phyloP scores from a whole-genome alignment of 2,888 invertebrate species.

The Caenorhabditis sp. region DNA sequence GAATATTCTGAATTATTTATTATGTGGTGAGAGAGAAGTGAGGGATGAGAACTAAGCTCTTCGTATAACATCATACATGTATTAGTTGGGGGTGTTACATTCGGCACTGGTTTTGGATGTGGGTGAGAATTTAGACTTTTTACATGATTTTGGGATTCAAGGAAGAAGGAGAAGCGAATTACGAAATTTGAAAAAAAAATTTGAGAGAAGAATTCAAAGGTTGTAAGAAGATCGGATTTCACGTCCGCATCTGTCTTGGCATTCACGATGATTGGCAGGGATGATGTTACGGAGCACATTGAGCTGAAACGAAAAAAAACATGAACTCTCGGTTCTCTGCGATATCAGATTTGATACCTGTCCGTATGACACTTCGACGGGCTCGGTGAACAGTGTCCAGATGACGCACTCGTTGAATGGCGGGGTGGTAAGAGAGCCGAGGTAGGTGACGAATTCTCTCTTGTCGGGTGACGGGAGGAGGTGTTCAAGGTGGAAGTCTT shows the following conservation, averaged over 20 bases:
- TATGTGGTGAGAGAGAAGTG: constrained; percentile 14
- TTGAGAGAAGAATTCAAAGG: constrained; percentile 32
- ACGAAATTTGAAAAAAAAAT: neutral
- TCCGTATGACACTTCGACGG: constrained; percentile 82
- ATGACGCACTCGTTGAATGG: constrained; percentile 84
- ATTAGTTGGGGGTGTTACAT: neutral
- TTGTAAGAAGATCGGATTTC: constrained; percentile 71
- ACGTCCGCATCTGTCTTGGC: constrained; percentile 77
- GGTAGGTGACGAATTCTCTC: constrained; percentile 84
- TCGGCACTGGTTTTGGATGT: constrained; percentile 14
- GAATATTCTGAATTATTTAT: constrained; percentile 46
- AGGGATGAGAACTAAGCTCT: constrained; percentile 16
- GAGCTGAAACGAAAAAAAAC: constrained; percentile 61
- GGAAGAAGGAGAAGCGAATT: constrained; percentile 7
- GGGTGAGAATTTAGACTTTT: no score
- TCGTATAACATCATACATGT: constrained; percentile 1
- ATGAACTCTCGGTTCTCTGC: neutral
- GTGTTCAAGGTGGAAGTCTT: constrained; percentile 65
- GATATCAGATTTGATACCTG: constrained; percentile 68
- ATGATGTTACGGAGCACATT: constrained; percentile 76
- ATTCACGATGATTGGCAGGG: constrained; percentile 74
- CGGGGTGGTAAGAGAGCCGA: constrained; percentile 84
- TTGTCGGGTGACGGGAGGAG: constrained; percentile 70
- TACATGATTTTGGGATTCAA: constrained; percentile 9
- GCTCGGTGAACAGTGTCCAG: constrained; percentile 84